Base-by-base conservation (phyloP, 2,113 vertebrate species). In the Mionectes macconnelli region DNA sequence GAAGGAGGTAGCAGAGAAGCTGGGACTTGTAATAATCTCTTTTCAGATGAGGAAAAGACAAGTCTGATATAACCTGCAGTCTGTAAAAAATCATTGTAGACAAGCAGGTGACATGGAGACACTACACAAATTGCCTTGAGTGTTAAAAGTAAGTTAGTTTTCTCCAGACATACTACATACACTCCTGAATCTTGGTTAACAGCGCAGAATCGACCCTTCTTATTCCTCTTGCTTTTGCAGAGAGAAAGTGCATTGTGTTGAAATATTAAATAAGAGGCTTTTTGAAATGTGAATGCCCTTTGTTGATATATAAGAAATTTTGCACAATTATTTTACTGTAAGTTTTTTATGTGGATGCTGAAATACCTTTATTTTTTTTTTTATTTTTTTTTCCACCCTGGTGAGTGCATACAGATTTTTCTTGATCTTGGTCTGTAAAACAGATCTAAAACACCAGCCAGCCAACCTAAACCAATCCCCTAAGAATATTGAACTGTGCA, bases 301-400 rank as follows among this genome's bases (percentile, higher is more conserved):
- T 80, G 12, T 37, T 28, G 7, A 39, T 15, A 49, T 2, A 9
- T 39, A 74, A n/a, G 4, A 52, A 35, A 30, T 66, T 70, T 53
- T 83, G 18, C 21, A 44, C 17, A 33, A 47, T 62, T 80, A 53
- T 28, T 83, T 64, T 47, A 9, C 13, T 74, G 4, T 31, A 13
- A 15, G 8, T 4, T 76, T 77, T 92, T 37, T 17, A 35, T 14
- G 3, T 27, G 19, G 37, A 14, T 30, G 8, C 14, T 33, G 72
- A 8, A 9, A 5, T 0, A 0, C 22, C 14, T 27, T 30, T 31
- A 13, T 20, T 37, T 52, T n/a, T 28, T 45, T 21, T 15, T 7
- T 44, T 30, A n/a, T 37, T 60, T 40, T 15, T 22, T 14, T 17
- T 19, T 8, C 8, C 9, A 2, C 14, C 17, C 9, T 23, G 14